These are phyloP conservation scores for Myrmecophaga tridactyla DNA, from an alignment of 2,113 vertebrate species.

Conservation along the genomic window DNA sequence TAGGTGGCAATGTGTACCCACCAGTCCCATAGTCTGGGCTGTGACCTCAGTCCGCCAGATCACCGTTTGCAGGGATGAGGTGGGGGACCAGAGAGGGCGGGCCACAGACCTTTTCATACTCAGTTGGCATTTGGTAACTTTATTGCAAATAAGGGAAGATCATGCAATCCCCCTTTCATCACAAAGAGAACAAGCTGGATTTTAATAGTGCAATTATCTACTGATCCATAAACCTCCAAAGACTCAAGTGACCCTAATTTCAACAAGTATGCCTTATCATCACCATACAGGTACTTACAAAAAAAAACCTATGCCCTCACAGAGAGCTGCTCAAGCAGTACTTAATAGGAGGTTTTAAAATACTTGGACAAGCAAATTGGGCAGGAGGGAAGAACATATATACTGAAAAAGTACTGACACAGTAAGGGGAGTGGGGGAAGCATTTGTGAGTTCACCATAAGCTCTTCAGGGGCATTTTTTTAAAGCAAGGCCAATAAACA, in stretches of 20 bases:
- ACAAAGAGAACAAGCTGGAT: constrained; percentile 5
- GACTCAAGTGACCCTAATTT: constrained; percentile 50
- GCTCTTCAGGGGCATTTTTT: not conserved
- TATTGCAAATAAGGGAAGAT: not conserved
- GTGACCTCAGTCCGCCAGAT: constrained; percentile 60
- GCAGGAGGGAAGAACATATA: not conserved
- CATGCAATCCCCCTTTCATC: not conserved
- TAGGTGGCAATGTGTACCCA: constrained; percentile 69
- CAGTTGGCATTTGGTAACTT: constrained; percentile 27
- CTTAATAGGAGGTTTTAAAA: constrained; percentile 47
- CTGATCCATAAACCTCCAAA: constrained; percentile 34
- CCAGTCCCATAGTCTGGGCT: constrained; percentile 60
- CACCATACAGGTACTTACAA: not conserved
- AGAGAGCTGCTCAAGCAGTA: not conserved
- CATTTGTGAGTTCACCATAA: not conserved
- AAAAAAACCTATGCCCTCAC: not conserved
- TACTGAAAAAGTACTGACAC: not conserved
- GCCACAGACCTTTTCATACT: not conserved
- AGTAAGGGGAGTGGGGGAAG: not conserved
- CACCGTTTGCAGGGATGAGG: not conserved
- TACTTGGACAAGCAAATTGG: constrained; percentile 40
- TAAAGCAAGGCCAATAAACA: not conserved
- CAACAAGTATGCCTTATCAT: constrained; percentile 39
- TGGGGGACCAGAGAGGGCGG: not conserved
- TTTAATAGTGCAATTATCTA: constrained; percentile 32